Conservation (phyloP, 2,888 invertebrate species). For the Chouioia cunea region DNA sequence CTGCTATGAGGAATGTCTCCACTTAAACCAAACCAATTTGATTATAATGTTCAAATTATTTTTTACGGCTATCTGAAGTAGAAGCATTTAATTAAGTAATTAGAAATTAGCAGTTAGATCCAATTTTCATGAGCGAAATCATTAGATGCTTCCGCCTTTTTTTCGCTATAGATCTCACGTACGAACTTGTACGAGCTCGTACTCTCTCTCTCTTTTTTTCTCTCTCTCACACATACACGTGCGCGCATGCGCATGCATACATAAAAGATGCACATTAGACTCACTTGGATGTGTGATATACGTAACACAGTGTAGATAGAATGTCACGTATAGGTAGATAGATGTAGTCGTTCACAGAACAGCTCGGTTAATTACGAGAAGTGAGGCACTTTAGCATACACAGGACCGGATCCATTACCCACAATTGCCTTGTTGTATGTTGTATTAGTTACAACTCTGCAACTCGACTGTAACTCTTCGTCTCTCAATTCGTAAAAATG, state of each 20-base stretch:
- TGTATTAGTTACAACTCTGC: conserved; percentile 66
- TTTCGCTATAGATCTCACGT: no score
- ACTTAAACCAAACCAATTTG: no score
- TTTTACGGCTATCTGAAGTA: not conserved
- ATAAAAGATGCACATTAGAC: no score
- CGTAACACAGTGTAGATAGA: no score
- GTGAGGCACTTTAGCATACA: conserved; percentile 49
- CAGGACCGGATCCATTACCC: conserved; percentile 62
- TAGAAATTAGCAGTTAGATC: conserved; percentile 11
- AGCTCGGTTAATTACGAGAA: conserved; percentile 58
- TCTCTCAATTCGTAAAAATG: no score
- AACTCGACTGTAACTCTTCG: conserved; percentile 58
- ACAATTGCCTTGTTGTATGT: conserved; percentile 65
- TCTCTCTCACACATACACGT: conserved; percentile 11
- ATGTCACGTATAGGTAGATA: no score
- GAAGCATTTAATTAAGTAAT: conserved; percentile 26
- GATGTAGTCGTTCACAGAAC: not conserved
- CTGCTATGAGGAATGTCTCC: no score
- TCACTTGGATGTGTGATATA: no score
- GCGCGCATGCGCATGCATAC: not conserved
- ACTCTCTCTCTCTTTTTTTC: no score
- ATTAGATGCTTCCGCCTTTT: conserved; percentile 5
- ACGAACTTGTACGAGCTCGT: no score
- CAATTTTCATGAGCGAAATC: conserved; percentile 10
- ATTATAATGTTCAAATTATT: not conserved